Evolutionary conservation across 2,888 invertebrate genomes (phyloP), one percentile per base, ranked within the genome.

Genomic region (Acanthococcus lagerstroemiae): DNA sequence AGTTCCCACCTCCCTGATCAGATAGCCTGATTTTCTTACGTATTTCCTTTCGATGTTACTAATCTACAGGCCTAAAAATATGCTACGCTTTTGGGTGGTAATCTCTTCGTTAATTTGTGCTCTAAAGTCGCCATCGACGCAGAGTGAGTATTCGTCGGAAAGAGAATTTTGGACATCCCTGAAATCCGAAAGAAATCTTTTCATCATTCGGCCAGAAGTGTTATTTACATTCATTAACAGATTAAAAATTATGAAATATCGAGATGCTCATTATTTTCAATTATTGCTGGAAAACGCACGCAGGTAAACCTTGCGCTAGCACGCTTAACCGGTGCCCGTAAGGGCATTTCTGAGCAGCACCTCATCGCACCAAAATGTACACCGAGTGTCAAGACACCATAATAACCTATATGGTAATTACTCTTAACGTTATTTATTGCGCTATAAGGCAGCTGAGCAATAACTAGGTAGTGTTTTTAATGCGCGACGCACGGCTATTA

Each of bases 401-500:
- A 50, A 50, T 61, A 61, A 61, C 30, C 52, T 54, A 61, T 52
- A 61, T 50, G 52, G 61, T 61, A 61, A 61, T 61, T 61, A 61
- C 61, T 61, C 61, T 50, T 27, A 52, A 50, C 61, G 30, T 61
- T 61, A 61, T 61, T 61, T 61, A 61, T 61, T 52, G 37, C 52
- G 12, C 37, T 52, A 22, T 37, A 30, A 61, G 24, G 61, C 61
- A 50, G 50, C 61, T 48, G 54, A 26, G 48, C 21, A 45, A n/a
- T n/a, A n/a, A n/a, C n/a, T n/a, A 61, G 54, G 30, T 61, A 50
- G 61, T 61, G 61, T 61, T 61, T n/a, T 61, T 61, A 61, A 61
- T 61, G 50, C 52, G 52, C 52, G 61, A 61, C 52, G 50, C 52
- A 61, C 37, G 48, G 61, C 61, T 61, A 61, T 61, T 61, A 61